Evolutionary conservation across 2,113 vertebrate species (phyloP), one percentile per base, ranked within the genome.

Genomic region (Pipra filicauda): DNA sequence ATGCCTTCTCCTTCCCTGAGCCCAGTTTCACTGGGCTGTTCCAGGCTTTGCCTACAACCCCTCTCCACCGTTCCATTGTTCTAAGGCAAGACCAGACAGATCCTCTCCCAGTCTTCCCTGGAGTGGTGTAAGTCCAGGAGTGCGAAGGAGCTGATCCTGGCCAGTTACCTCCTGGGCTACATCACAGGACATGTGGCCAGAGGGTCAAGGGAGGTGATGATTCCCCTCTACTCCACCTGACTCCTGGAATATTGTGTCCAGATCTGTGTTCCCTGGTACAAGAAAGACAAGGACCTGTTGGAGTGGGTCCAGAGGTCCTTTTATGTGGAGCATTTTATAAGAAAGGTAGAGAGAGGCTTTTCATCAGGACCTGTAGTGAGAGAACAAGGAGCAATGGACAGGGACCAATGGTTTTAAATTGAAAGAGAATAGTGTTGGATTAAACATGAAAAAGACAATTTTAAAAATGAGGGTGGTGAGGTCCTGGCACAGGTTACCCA

Each of bases 81-180:
- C 39, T 9, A 55, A 78, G 12, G 15, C 12, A 67, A 52, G 12
- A 55, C 22, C 31, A 51, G 37, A 46, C 11, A 20, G 15, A 59
- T 33, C 8, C 9, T 41, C 22, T 83, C 41, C 62, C 19, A 20
- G 3, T 39, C 30, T 69, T 82, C 16, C 15, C 22, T 44, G 49
- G 52, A 69, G 17, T 9, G 8, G 10, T 27, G 22, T 49, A n/a
- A 75, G 1, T 9, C 70, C 49, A 70, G 11, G 64, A 44, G 39
- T 64, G n/a, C 33, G 37, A 72, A 48, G 17, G 26, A 59, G 8
- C 6, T 28, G 59, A 2, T 72, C n/a, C 57, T 17, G 37, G 24
- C 15, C 0, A 2, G 2, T 28, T 0, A 0, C 10, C 7, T 80
- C 13, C 23, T 33, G 11, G 23, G 7, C 8, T 76, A 12, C 9